Base-by-base conservation (phyloP, 2,888 invertebrate species). In the Onchidella celtica region DNA sequence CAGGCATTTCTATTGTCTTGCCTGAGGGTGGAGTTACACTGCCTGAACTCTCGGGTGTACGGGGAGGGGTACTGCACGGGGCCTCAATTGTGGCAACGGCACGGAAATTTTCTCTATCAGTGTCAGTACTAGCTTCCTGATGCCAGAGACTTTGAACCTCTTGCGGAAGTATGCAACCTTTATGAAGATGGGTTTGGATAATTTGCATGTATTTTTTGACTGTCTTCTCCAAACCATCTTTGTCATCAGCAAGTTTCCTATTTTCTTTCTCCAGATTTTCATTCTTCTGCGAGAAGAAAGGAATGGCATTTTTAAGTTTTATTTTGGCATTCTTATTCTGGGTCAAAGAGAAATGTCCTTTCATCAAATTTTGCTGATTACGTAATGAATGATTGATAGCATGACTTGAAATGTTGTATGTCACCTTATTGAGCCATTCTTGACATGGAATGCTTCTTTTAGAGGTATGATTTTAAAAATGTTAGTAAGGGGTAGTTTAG, bases 121-220 rank as follows among this genome's bases (percentile, higher is more conserved):
- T 27, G 17, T 59, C 24, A 27, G 2, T 14, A 24, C 34, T 36
- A 38, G 24, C 9, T 11, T 73, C 61, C 14, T 4, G 14, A 9
- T 36, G 1, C 73, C 73, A 73, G 0, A 61, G 1, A 36, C 2
- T 24, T 36, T 32, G 11, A 24, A 73, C 9, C 14, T 9, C 24
- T 2, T 1, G 21, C 3, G 73, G 73, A 57, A 73, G 29, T 73
- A 36, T 73, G 59, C 73, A 73, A 0, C 73, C 73, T 61, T 36
- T 36, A 3, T 61, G 2, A 4, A 6, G 29, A 11, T 73, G 73
- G 1, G n/a, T 2, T 0, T 24, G 11, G 14, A 73, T 59, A n/a
- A 38, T 36, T 59, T 1, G 14, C 27, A n/a, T 59, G 38, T 73
- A 73, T 3, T 59, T 11, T 3, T 27, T 3, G 0, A 34, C 36